phyloP scores from a whole-genome alignment of 2,113 vertebrate species.

The Puntigrus tetrazona region DNA sequence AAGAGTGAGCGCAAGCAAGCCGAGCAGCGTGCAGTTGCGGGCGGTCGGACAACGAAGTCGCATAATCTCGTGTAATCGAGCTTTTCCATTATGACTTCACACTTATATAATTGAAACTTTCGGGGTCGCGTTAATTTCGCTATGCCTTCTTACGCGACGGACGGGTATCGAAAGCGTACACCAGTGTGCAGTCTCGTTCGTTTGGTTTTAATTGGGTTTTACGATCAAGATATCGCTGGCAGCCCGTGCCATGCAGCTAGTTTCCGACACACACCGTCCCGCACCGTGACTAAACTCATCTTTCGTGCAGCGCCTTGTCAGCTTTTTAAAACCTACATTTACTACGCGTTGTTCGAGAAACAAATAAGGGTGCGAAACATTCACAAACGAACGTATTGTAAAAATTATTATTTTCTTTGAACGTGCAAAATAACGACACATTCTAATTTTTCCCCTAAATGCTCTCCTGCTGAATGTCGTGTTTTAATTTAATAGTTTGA shows the following conservation, averaged over 20 bases:
- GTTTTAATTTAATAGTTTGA: background rate
- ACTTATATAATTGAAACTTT: background rate
- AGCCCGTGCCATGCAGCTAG: background rate
- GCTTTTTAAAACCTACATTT: background rate
- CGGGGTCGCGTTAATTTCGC: background rate
- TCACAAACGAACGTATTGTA: background rate
- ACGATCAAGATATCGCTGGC: background rate
- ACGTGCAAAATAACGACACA: background rate
- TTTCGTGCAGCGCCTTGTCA: background rate
- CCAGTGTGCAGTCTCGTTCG: background rate
- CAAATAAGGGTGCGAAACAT: background rate
- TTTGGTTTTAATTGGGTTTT: background rate
- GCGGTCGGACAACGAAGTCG: background rate
- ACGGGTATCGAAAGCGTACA: background rate
- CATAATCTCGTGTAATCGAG: background rate
- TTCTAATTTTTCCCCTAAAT: background rate
- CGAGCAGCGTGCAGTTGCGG: background rate
- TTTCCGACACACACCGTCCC: conserved; percentile 11
- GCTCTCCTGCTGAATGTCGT: conserved; percentile 31
- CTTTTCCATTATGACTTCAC: background rate
- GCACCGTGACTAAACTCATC: conserved; percentile 1
- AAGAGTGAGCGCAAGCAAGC: background rate
- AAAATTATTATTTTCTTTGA: background rate
- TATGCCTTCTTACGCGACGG: background rate
- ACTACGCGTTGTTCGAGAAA: background rate